Evolutionary conservation across 2,797 vertebrate genomes (phyloP).

Genomic region (Oreochromis grahami): DNA sequence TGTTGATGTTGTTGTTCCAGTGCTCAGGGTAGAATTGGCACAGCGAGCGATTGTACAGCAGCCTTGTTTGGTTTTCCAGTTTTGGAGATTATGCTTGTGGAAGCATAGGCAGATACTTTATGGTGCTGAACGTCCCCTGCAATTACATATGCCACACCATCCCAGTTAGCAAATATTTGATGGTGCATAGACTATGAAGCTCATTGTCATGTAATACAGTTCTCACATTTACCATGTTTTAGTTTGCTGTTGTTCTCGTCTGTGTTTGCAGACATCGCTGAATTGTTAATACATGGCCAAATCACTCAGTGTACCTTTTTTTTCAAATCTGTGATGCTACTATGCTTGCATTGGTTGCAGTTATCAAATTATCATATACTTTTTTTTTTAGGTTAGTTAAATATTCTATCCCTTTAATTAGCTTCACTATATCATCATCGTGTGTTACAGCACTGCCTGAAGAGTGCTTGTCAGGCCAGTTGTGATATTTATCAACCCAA

Average conservation of each 20-base stretch:
- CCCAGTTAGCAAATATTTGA: constrained; percentile 60
- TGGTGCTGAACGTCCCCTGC: not conserved
- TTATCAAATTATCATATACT: not conserved
- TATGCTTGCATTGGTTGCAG: not conserved
- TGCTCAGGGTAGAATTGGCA: not conserved
- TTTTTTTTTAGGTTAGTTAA: not conserved
- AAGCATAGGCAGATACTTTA: not conserved
- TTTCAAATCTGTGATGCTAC: not conserved
- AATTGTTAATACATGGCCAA: not conserved
- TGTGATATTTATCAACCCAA: constrained; percentile 31
- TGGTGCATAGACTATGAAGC: constrained; percentile 17
- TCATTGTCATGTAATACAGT: not conserved
- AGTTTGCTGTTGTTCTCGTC: not conserved
- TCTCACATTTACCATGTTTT: not conserved
- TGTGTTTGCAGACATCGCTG: not conserved
- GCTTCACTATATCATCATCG: not conserved
- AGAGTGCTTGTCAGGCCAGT: not conserved
- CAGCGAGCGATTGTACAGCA: not conserved
- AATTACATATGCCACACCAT: not conserved
- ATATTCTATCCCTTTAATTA: constrained; percentile 8
- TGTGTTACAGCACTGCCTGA: not conserved
- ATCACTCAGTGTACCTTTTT: rapidly evolving
- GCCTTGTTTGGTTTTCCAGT: constrained; percentile 57
- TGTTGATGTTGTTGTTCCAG: not conserved
- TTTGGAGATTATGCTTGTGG: constrained; percentile 22